These are phyloP conservation scores for Chamaea fasciata DNA, from an alignment of 2,113 vertebrate species.

Conservation along the genomic window DNA sequence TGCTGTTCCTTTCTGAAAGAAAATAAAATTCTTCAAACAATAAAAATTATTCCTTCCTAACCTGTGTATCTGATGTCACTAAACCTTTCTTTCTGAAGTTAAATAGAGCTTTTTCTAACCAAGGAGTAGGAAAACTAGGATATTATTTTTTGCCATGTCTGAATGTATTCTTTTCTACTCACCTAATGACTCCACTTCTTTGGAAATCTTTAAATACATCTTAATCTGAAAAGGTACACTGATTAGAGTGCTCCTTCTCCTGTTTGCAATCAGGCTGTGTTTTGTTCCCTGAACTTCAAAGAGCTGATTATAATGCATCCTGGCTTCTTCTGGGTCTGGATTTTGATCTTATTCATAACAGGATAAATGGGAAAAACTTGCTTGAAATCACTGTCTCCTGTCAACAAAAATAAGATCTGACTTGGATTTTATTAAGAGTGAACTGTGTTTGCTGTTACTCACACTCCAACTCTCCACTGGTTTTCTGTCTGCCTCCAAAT, in stretches of 20 bases:
- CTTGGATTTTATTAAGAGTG: not conserved
- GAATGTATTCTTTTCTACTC: not conserved
- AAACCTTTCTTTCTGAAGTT: not conserved
- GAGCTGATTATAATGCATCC: not conserved
- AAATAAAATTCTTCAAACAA: not conserved
- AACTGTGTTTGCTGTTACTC: not conserved
- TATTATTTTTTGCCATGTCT: not conserved
- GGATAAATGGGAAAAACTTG: not conserved
- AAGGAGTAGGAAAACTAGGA: not conserved
- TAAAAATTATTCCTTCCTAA: not conserved
- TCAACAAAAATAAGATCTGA: conserved; percentile 33
- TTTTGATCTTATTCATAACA: conserved; percentile 27
- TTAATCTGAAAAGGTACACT: not conserved
- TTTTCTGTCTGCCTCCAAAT: not conserved
- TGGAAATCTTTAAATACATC: conserved; percentile 1
- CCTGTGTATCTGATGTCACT: not conserved
- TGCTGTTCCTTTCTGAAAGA: not conserved
- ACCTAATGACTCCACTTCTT: not conserved
- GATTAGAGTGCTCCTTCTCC: not conserved
- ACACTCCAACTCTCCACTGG: fast-evolving
- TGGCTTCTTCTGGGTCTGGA: not conserved
- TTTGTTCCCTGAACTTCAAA: conserved; percentile 46
- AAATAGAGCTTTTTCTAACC: not conserved
- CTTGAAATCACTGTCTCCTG: conserved; percentile 6
- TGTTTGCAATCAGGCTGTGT: conserved; percentile 16